These are phyloP conservation scores for Casuarius casuarius DNA, from an alignment of 2,113 vertebrate genomes.

Conservation along the genomic window DNA sequence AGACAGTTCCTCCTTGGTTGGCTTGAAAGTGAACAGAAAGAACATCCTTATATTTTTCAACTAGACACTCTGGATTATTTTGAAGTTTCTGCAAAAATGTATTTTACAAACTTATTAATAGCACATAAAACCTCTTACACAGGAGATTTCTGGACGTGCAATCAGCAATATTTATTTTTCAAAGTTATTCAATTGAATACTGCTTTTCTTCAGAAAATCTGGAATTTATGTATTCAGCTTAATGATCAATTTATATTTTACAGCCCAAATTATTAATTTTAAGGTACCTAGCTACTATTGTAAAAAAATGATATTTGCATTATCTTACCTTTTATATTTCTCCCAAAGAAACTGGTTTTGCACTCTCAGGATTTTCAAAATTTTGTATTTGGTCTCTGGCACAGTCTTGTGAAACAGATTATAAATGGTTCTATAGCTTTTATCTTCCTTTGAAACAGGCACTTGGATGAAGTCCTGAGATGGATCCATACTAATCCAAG, in stretches of 20 bases:
- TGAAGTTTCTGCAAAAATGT: neutral
- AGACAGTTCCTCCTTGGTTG: neutral
- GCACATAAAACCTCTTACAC: neutral
- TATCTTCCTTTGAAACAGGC: constrained; percentile 94
- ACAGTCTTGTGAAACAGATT: constrained; percentile 99
- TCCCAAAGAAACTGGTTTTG: constrained; percentile 99
- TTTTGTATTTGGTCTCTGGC: constrained; percentile 95
- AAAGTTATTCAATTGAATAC: neutral
- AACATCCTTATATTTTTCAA: neutral
- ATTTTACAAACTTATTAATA: neutral
- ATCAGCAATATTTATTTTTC: neutral
- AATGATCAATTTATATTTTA: neutral
- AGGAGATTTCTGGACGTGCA: neutral
- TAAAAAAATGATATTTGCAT: neutral
- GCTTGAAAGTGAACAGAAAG: neutral
- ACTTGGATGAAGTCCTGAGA: constrained; percentile 98
- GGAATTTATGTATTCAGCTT: neutral
- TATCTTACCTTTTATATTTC: constrained; percentile 95
- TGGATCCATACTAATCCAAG: constrained; percentile 93
- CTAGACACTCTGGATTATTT: neutral
- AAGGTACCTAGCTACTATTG: neutral
- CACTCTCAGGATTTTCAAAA: constrained; percentile 94
- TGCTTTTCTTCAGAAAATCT: neutral
- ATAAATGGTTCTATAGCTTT: constrained; percentile 96
- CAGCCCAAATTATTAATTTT: neutral